A percentile compares a stretch with the other conserved stretches of the same genome.
These are phyloP conservation scores for Procambarus virginalis DNA, from an alignment of 1,140 invertebrate species.

Conservation along the genomic window DNA sequence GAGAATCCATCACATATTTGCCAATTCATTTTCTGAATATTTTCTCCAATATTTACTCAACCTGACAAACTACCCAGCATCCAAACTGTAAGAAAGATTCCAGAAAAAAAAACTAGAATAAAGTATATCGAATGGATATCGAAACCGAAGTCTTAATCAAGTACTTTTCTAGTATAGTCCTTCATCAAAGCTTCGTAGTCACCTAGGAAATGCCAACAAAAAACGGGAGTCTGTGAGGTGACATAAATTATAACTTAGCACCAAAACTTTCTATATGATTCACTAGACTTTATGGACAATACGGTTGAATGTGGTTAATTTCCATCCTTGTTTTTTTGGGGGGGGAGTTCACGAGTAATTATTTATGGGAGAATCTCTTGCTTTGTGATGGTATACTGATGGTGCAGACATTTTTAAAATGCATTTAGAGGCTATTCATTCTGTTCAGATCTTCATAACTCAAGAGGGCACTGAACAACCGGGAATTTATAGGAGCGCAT, in stretches of 20 bases:
- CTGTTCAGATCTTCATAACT: not conserved
- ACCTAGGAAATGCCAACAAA: not conserved
- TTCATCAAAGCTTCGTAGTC: not conserved
- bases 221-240: not conserved
- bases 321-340: not conserved
- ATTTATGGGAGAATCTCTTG: not conserved
- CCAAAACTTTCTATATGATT: not conserved
- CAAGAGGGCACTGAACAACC: not conserved
- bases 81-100: too few relatives aligned
- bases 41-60: too few relatives aligned
- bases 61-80: too few relatives aligned
- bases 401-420: not conserved
- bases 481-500: not conserved
- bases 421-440: not conserved
- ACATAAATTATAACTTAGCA: not conserved
- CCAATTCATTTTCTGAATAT: too few relatives aligned
- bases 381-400: not conserved
- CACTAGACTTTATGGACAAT: not conserved
- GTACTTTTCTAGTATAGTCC: not conserved
- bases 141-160: not conserved
- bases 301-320: not conserved
- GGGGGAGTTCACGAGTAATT: too few relatives aligned
- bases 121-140: not conserved
- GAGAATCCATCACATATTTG: not conserved
- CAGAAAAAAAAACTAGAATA: too few relatives aligned